Evolutionary conservation across 1,140 invertebrate species (phyloP).

Genomic region (Drosophila lini): DNA sequence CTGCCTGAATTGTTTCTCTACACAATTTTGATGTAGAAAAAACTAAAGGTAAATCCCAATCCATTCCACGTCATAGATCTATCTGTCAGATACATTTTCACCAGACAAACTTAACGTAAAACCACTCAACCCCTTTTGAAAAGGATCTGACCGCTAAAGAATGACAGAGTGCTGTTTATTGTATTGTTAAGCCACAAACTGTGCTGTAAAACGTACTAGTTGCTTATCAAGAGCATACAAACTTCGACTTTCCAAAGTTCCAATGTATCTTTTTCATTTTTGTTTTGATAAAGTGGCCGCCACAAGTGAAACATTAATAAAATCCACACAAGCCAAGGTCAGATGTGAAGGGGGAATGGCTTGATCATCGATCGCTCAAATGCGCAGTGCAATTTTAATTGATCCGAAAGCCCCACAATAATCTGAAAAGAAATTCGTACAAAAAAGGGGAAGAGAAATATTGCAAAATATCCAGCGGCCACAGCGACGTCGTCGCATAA

Average conservation of each 20-base stretch:
- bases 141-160: too few species aligned
- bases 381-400: constrained; percentile 26
- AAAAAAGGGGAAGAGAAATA: neutral
- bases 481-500: constrained; percentile 51
- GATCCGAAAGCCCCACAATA: constrained; percentile 10
- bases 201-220: too few species aligned
- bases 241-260: neutral
- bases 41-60: too few species aligned
- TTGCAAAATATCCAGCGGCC: constrained; percentile 44
- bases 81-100: too few species aligned
- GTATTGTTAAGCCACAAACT: too few species aligned
- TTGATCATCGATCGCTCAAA: neutral
- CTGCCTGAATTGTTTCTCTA: neutral
- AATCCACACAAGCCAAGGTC: neutral
- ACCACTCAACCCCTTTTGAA: too few species aligned
- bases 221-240: neutral
- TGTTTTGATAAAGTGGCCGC: neutral
- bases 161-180: too few species aligned
- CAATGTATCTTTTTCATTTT: neutral
- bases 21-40: too few species aligned
- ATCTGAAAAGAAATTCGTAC: neutral
- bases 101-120: too few species aligned
- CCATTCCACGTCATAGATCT: too few species aligned
- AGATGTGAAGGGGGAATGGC: constrained; percentile 1
- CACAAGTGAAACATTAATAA: constrained; percentile 4